A percentile compares a stretch with the other conserved stretches of the same genome.
These are phyloP conservation scores for Leptinotarsa texana DNA, from an alignment of 1,140 invertebrate species.

Conservation along the genomic window DNA sequence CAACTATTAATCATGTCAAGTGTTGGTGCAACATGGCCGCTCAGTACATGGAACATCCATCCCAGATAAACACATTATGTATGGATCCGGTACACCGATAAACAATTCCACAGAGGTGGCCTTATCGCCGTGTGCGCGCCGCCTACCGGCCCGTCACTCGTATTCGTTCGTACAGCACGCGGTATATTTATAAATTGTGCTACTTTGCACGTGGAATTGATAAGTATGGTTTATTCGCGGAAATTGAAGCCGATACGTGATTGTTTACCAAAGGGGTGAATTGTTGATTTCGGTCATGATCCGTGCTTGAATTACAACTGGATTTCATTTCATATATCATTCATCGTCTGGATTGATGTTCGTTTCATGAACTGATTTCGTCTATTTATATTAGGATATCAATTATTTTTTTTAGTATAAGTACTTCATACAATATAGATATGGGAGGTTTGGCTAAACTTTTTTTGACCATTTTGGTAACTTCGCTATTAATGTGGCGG, in stretches of 20 bases:
- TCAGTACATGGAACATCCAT: conserved; percentile 54
- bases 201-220: conserved; percentile 35
- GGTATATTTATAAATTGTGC: conserved; percentile 16
- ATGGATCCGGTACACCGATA: conserved; percentile 51
- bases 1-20: conserved; percentile 54
- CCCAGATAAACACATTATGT: conserved; percentile 55
- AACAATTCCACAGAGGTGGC: conserved; percentile 51
- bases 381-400: no score
- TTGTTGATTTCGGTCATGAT: conserved; percentile 16
- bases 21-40: conserved; percentile 53
- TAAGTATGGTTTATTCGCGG: conserved; percentile 35
- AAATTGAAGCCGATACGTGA: conserved; percentile 18
- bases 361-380: no score
- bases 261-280: conserved; percentile 20
- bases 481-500: no score
- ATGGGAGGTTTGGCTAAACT: no score
- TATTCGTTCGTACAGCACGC: neutral
- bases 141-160: conserved; percentile 4
- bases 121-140: conserved; percentile 23
- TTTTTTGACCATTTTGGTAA: no score
- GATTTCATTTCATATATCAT: no score
- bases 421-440: no score
- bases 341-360: no score
- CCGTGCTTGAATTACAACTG: neutral
- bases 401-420: no score